Percentiles rank a stretch among this genome's conserved stretches.
Evolutionary conservation across 2,797 vertebrate species (phyloP).

Genomic region (Antrozous pallidus): DNA sequence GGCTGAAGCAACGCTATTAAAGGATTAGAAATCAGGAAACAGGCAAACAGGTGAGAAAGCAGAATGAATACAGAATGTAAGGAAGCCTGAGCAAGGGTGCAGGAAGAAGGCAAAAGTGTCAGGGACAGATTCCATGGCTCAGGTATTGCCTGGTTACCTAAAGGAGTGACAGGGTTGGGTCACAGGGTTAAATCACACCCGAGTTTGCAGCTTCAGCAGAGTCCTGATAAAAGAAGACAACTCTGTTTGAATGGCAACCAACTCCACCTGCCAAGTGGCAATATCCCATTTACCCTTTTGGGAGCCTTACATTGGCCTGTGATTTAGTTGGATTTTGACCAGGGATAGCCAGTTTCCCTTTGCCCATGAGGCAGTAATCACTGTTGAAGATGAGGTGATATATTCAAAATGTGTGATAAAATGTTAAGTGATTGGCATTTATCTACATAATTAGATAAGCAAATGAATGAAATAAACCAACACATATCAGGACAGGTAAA

Average conservation of each 20-base stretch:
- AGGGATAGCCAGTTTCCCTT: not conserved
- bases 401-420: slow-evolving; percentile 21
- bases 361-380: slow-evolving; percentile 9
- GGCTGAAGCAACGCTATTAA: not conserved
- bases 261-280: not conserved
- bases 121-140: not conserved
- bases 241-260: not conserved
- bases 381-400: not conserved
- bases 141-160: not conserved
- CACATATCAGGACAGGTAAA: not conserved
- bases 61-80: not conserved
- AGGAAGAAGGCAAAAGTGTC: not conserved
- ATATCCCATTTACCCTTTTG: not conserved
- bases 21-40: slow-evolving; percentile 8
- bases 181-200: not conserved
- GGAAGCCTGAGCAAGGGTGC: not conserved
- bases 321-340: not conserved
- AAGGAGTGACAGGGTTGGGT: not conserved
- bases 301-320: not conserved
- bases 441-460: slow-evolving; percentile 32
- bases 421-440: not conserved
- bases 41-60: not conserved
- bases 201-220: not conserved
- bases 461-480: slow-evolving; percentile 49
- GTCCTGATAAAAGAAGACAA: not conserved